Evolutionary conservation across 2,888 invertebrate species (phyloP).

Genomic region (Plebejus melissa): DNA sequence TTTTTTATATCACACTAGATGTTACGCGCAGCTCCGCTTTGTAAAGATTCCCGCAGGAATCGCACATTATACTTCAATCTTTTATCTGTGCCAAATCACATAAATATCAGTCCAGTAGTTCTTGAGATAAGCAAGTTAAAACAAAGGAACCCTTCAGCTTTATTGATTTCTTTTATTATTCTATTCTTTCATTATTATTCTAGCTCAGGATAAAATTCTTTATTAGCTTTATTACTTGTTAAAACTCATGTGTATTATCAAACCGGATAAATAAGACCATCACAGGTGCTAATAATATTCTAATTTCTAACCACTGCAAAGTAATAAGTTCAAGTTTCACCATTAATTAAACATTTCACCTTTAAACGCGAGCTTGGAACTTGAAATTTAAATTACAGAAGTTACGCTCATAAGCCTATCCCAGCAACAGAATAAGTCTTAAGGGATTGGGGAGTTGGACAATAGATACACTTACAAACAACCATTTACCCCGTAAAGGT

Average conservation of each 20-base stretch:
- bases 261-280: background rate
- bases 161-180: too few relatives aligned
- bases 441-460: constrained; percentile 20
- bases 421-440: constrained; percentile 15
- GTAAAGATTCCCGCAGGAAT: too few relatives aligned
- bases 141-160: too few relatives aligned
- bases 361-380: constrained; percentile 10
- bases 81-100: too few relatives aligned
- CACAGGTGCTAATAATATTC: background rate
- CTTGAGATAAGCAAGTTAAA: too few relatives aligned
- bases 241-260: background rate
- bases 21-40: too few relatives aligned
- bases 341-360: constrained; percentile 21
- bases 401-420: constrained; percentile 16
- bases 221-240: background rate
- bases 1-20: background rate
- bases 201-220: background rate
- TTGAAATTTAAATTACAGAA: constrained; percentile 20
- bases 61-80: too few relatives aligned
- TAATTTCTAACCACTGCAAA: background rate
- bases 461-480: constrained; percentile 7
- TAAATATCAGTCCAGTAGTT: too few relatives aligned
- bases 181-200: background rate
- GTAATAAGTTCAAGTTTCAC: background rate
- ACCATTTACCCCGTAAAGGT: background rate